Evolutionary conservation across 2,797 vertebrate species (phyloP), one percentile per base, ranked within the genome.

Genomic region (Eulemur mongoz): DNA sequence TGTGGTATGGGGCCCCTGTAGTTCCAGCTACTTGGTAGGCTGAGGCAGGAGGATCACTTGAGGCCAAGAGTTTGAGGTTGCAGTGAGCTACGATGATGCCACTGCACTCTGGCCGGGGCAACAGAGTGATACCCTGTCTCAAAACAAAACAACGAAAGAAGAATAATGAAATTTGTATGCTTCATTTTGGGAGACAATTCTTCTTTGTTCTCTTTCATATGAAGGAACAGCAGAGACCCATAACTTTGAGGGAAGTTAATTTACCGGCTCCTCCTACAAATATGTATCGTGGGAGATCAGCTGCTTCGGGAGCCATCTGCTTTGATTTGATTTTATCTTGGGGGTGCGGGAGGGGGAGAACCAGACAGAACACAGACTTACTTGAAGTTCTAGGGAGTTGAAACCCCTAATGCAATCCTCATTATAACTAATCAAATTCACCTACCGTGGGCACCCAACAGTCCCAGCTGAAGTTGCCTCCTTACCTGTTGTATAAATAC

Each of bases 121-220:
- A n/a, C 63, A 65, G 32, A 65, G 63, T 65, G 15, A 65, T 32
- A 65, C 32, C 32, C 63, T n/a, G 63, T 65, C 63, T 65, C 63
- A 65, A 65, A 65, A n/a, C 63, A n/a, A 93, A 86, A 85, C 69
- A 86, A 89, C 32, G 4, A 93, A 86, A 91, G 75, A 86, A 89
- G 70, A 82, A 91, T 27, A 70, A 97, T 18, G 50, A 85, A 81
- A 69, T 61, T 76, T 80, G 14, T 75, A 61, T 81, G 59, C 27
- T 80, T 87, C 78, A 38, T 78, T 82, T 87, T 63, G 43, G 20
- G 70, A 94, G 6, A 85, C 30, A 89, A 38, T 80, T 45, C 50
- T 65, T 82, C 43, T 65, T 83, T 78, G 43, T 91, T 94, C 35
- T 96, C 81, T 96, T 86, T 65, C 52, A 6, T 48, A 54, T 32